Evolutionary conservation across 2,888 invertebrate species (phyloP).

Genomic region (Bimastos eiseni): DNA sequence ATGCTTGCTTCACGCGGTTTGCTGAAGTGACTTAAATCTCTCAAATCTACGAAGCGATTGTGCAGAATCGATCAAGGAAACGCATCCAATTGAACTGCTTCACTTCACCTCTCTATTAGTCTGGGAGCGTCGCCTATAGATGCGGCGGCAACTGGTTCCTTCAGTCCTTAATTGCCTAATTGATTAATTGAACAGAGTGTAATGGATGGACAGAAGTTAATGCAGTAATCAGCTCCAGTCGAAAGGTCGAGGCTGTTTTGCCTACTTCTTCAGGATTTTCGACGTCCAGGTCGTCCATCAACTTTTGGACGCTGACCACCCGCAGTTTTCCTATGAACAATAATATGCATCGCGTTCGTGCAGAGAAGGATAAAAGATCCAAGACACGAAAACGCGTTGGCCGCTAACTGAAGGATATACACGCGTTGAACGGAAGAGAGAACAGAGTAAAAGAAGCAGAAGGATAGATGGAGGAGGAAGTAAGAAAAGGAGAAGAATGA

Average conservation of each 20-base stretch:
- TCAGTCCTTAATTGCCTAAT: background rate
- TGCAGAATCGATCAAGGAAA: background rate
- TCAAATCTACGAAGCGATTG: too few species aligned
- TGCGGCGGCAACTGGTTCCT: background rate
- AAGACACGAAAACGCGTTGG: background rate
- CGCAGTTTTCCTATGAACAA: too few species aligned
- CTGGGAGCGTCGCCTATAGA: background rate
- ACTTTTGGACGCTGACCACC: too few species aligned
- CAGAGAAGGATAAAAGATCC: background rate
- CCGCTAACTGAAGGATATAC: background rate
- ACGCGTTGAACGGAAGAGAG: too few species aligned
- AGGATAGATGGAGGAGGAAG: background rate
- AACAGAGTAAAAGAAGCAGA: background rate
- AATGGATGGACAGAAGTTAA: background rate
- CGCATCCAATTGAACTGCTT: background rate
- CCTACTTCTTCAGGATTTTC: background rate
- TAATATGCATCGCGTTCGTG: background rate
- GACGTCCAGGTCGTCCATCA: too few species aligned
- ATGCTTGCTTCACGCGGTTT: too few species aligned
- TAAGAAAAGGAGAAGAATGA: background rate
- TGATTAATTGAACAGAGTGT: background rate
- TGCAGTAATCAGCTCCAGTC: background rate
- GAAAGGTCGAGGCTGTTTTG: background rate
- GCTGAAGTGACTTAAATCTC: background rate
- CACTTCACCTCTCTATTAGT: background rate